phyloP scores from a whole-genome alignment of 2,888 invertebrate species.

The Polia nebulosa region DNA sequence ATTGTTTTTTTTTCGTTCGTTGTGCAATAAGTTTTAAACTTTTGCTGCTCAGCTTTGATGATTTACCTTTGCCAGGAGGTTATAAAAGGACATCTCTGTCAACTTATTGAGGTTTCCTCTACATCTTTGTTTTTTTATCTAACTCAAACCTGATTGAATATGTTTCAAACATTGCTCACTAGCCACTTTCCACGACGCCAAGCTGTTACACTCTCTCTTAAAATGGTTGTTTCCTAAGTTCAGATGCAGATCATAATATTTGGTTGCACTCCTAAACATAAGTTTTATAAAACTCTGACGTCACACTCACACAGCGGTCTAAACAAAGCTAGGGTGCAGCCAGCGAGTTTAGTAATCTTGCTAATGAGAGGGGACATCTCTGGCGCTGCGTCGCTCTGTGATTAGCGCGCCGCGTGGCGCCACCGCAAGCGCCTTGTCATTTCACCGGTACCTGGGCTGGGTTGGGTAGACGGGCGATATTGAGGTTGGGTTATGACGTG shows the following conservation, averaged over 20 bases:
- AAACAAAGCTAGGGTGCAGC: slow-evolving; percentile 62
- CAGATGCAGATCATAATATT: too few species aligned
- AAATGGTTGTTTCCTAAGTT: too few species aligned
- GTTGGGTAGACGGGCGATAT: slow-evolving; percentile 50
- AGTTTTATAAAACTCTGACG: slow-evolving; percentile 24
- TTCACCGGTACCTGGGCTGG: slow-evolving; percentile 54
- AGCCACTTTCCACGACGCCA: background rate
- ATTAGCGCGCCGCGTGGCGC: slow-evolving; percentile 76
- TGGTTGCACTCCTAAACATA: slow-evolving; percentile 12
- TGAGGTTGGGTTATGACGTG: background rate
- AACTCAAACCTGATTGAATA: background rate
- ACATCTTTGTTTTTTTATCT: background rate
- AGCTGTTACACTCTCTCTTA: too few species aligned
- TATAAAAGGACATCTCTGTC: background rate
- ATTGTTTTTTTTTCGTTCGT: background rate
- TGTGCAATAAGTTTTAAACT: background rate
- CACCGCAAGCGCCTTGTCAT: slow-evolving; percentile 76
- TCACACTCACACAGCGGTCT: slow-evolving; percentile 38
- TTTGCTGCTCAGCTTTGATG: background rate
- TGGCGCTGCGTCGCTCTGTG: slow-evolving; percentile 67
- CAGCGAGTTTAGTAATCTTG: slow-evolving; percentile 68
- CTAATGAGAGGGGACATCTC: slow-evolving; percentile 72
- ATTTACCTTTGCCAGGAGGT: too few species aligned
- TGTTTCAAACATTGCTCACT: background rate
- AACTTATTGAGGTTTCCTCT: background rate